These are phyloP conservation scores for Bruchidius siliquastri DNA, from an alignment of 2,888 invertebrate genomes.

Conservation along the genomic window DNA sequence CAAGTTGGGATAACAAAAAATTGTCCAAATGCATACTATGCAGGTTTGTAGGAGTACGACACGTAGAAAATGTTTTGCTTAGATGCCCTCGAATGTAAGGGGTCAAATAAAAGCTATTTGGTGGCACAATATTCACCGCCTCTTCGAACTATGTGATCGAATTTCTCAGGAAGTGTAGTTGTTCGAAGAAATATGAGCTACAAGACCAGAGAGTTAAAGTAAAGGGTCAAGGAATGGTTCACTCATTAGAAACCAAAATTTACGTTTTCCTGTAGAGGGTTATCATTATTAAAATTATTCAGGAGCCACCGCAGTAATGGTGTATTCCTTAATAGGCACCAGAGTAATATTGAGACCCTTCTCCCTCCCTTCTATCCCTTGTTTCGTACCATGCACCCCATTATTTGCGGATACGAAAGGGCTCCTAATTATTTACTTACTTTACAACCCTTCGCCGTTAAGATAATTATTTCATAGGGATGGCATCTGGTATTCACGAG, in stretches of 20 bases:
- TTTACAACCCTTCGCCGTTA: background rate
- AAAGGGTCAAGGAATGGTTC: no score
- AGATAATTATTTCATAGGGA: background rate
- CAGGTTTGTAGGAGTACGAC: no score
- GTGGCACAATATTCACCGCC: no score
- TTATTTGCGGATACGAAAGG: background rate
- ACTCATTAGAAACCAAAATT: background rate
- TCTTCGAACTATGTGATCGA: no score
- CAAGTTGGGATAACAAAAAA: no score
- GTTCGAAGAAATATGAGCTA: no score
- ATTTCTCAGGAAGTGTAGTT: no score
- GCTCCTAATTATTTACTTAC: background rate
- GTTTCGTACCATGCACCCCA: background rate
- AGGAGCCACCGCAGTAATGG: background rate
- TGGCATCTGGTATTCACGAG: background rate
- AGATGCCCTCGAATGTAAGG: no score
- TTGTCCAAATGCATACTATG: no score
- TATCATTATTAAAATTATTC: background rate
- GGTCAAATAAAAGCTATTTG: no score
- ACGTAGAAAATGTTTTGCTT: no score
- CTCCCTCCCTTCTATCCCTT: background rate
- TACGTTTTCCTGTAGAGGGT: background rate
- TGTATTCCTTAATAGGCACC: background rate
- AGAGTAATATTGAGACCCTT: background rate
- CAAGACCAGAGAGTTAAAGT: no score